phyloP scores from a whole-genome alignment of 2,888 invertebrate genomes.

The Priocnemis perturbator region DNA sequence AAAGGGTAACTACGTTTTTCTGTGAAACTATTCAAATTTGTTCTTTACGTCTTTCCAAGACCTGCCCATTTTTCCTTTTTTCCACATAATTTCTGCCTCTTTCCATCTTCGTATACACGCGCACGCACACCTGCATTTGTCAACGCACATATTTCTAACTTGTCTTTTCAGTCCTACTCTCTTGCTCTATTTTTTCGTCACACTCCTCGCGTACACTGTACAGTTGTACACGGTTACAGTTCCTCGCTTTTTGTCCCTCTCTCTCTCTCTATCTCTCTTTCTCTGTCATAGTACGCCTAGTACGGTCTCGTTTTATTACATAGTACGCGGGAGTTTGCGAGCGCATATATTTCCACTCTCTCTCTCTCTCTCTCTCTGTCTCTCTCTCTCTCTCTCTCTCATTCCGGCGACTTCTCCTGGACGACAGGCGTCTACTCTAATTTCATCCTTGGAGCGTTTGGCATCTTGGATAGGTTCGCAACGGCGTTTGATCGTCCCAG shows the following conservation, averaged over 20 bases:
- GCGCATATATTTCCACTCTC: too few species aligned
- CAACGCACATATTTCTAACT: background rate
- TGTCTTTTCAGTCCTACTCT: background rate
- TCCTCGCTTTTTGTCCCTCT: background rate
- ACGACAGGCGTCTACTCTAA: conserved; percentile 49
- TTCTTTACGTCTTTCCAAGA: too few species aligned
- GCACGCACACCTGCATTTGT: background rate
- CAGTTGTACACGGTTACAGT: too few species aligned
- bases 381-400: conserved; percentile 1
- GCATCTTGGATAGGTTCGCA: conserved; percentile 45
- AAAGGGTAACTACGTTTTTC: too few species aligned
- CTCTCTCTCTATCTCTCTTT: background rate
- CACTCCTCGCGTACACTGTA: background rate
- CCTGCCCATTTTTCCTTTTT: too few species aligned
- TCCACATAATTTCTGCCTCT: background rate
- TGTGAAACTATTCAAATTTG: too few species aligned
- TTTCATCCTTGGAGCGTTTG: conserved; percentile 54
- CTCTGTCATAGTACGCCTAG: too few species aligned
- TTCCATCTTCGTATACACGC: background rate
- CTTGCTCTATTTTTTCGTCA: conserved; percentile 4
- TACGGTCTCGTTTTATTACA: background rate
- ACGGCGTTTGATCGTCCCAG: conserved; percentile 41
- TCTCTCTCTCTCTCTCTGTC: conserved; percentile 23
- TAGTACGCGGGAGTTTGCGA: background rate
- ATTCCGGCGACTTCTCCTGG: conserved; percentile 3